Conservation (phyloP, 2,888 invertebrate species). For the Calliscelio sp. region DNA sequence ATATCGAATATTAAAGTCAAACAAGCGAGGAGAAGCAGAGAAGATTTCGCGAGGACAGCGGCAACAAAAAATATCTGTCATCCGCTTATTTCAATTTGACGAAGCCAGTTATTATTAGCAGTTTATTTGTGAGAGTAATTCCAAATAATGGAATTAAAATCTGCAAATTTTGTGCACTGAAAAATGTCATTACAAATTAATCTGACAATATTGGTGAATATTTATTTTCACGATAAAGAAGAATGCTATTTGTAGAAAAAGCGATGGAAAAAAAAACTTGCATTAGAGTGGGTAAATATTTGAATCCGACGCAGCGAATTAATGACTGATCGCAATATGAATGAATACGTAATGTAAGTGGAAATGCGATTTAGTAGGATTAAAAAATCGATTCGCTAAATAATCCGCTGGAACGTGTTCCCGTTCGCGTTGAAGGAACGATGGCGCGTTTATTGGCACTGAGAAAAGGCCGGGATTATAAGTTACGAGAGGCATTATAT, state of each 20-base stretch:
- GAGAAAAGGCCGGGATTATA: not conserved
- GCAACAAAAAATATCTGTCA: not conserved
- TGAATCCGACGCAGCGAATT: not conserved
- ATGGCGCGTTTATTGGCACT: not conserved
- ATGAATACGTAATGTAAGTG: slow-evolving; percentile 4
- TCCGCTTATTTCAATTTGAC: not conserved
- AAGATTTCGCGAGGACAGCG: not conserved
- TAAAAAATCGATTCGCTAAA: slow-evolving; percentile 20
- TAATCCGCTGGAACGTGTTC: not conserved
- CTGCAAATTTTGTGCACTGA: too few species aligned
- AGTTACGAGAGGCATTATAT: too few species aligned
- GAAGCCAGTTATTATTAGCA: too few species aligned
- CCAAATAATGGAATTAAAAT: too few species aligned
- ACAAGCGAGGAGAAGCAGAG: not conserved
- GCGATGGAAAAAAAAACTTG: too few species aligned
- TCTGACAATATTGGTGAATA: too few species aligned
- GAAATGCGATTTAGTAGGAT: slow-evolving; percentile 13
- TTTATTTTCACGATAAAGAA: too few species aligned
- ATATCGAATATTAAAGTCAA: slow-evolving; percentile 17
- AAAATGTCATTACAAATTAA: too few species aligned
- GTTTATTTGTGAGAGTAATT: too few species aligned
- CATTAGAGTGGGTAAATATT: not conserved
- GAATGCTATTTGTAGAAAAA: too few species aligned
- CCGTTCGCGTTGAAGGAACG: not conserved
- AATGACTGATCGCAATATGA: slow-evolving; percentile 13